These are phyloP conservation scores for Polyploca ridens DNA, from an alignment of 2,888 invertebrate genomes.

Conservation along the genomic window DNA sequence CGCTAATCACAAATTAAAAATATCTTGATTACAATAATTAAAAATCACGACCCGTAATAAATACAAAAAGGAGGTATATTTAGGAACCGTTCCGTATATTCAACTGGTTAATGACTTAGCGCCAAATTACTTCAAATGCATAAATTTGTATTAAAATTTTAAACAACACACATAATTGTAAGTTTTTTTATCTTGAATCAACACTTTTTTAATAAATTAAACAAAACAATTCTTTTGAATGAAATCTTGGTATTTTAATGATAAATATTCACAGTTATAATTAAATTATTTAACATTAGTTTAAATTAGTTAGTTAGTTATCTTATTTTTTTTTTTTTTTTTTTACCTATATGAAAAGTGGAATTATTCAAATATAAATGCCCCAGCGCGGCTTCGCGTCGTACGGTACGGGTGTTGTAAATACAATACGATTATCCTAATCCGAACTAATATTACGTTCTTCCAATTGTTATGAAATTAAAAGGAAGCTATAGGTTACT, in stretches of 20 bases:
- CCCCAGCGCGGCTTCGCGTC: no score
- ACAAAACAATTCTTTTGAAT: background rate
- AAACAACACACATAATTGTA: background rate
- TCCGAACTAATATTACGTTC: no score
- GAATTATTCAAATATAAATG: no score
- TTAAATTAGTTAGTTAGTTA: background rate
- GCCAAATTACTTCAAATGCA: slow-evolving; percentile 4
- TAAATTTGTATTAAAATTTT: background rate
- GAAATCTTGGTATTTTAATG: background rate
- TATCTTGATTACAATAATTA: no score
- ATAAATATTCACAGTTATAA: background rate
- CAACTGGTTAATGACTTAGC: background rate
- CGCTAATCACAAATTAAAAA: no score
- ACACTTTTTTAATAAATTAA: slow-evolving; percentile 1
- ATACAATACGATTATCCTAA: no score
- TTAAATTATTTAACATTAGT: background rate
- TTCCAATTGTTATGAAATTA: no score
- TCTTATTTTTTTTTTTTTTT: no score
- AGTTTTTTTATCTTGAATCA: slow-evolving; percentile 2
- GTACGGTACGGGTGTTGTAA: no score
- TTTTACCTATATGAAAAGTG: no score
- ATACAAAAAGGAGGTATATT: background rate
- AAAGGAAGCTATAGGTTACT: no score
- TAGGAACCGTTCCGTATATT: background rate
- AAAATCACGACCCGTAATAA: background rate